Base-by-base conservation (phyloP, 2,888 invertebrate genomes). In the Alviniconcha strummeri region DNA sequence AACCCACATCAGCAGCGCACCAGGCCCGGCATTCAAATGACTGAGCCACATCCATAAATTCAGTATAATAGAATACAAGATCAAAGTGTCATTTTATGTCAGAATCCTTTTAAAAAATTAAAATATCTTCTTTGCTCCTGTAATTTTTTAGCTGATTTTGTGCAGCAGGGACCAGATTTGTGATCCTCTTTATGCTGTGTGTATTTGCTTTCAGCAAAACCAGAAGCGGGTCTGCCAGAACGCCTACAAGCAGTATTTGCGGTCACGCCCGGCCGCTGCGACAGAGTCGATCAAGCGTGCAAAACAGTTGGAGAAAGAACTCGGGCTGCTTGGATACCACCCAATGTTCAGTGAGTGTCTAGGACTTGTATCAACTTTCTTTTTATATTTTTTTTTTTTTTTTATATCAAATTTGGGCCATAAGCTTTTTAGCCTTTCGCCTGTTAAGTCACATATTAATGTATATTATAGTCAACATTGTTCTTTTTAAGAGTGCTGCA, bases 191-290 rank as follows among this genome's bases (percentile, higher is more conserved):
- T 36, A 36, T 36, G 36, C 36, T 36, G 36, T 36, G 36, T n/a
- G 13, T 36, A n/a, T 57, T 67, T 71, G 36, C 7, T 57, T 75
- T 64, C 81, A 91, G 91, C 83, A 88, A 82, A 88, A 87, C 80
- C 87, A 90, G 89, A 87, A 88, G 89, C 95, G 96, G 87, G 97
- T 97, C 0, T 96, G 97, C 86, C 95, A 95, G 71, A 99, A 99
- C 92, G 99, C 97, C 0, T 98, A 98, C 95, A 96, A 96, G 92
- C 97, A 98, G 89, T 99, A 99, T 94, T 91, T 97, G 1, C 95
- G 96, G 87, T 97, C 98, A 87, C 95, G 99, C 85, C 98, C 98
- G 76, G 95, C 96, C 0, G 97, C 99, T 0, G 98, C 98, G 0
- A 95, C 96, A 0, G 99, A 98, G 92, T 98, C 97, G 86, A 97